A percentile compares a stretch with the other conserved stretches of the same genome.
phyloP scores from a whole-genome alignment of 2,888 invertebrate species.

The Syrphus vitripennis region DNA sequence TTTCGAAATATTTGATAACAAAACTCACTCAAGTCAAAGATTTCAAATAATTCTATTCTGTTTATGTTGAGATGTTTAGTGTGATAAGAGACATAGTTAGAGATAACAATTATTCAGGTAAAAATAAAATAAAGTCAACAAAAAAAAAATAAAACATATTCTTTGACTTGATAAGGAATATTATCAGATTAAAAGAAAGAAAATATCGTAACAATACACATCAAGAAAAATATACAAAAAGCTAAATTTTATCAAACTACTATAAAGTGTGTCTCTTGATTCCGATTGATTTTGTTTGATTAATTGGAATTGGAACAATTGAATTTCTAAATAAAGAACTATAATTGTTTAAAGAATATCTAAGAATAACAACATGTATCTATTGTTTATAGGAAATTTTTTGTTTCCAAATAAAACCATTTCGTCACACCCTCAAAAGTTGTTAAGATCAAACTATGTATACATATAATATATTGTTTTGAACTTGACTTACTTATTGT shows the following conservation, averaged over 20 bases:
- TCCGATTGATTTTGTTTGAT: neutral
- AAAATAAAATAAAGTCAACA: conserved; percentile 1
- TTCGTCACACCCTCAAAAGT: conserved; percentile 15
- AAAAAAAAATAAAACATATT: conserved; percentile 12
- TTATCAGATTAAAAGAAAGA: neutral
- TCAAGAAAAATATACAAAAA: neutral
- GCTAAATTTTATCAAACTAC: conserved; percentile 10
- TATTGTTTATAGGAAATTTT: neutral
- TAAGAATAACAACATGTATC: neutral
- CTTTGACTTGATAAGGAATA: neutral
- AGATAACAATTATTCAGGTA: conserved; percentile 46
- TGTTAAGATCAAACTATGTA: neutral
- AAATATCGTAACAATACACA: neutral
- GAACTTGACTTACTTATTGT: conserved; percentile 62
- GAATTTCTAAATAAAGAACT: neutral
- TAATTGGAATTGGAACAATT: neutral
- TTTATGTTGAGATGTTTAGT: conserved; percentile 20
- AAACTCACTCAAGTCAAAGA: neutral
- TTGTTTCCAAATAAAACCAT: conserved; percentile 25
- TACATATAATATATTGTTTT: conserved; percentile 11
- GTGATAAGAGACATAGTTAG: conserved; percentile 15
- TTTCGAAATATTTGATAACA: conserved; percentile 30
- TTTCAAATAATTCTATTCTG: neutral
- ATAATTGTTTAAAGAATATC: neutral
- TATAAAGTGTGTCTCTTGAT: neutral